Conservation (phyloP, 2,888 invertebrate genomes). For the Tetheella fluctuosa region DNA sequence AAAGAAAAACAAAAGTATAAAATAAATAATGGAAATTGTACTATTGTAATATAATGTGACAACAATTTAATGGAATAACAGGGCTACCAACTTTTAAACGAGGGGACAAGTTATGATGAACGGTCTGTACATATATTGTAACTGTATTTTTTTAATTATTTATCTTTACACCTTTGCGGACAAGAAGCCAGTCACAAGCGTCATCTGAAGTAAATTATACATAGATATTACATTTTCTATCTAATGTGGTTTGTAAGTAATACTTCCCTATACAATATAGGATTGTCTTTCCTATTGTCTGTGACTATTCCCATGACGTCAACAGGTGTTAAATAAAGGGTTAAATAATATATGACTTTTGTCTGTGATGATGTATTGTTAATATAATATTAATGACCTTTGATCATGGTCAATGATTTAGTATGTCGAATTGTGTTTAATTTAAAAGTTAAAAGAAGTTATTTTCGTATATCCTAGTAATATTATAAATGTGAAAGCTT, state of each 20-base stretch:
- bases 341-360: constrained; percentile 23
- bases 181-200: not conserved
- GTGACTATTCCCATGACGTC: constrained; percentile 48
- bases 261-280: constrained; percentile 24
- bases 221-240: not conserved
- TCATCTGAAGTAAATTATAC: not conserved
- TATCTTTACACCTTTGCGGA: too few relatives aligned
- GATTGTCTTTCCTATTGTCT: constrained; percentile 28
- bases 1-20: too few relatives aligned
- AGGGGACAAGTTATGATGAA: too few relatives aligned
- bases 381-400: constrained; percentile 28
- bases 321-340: constrained; percentile 33
- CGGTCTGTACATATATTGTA: too few relatives aligned
- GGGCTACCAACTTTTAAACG: too few relatives aligned
- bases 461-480: not conserved
- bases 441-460: not conserved
- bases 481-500: too few relatives aligned
- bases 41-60: too few relatives aligned
- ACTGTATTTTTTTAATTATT: too few relatives aligned
- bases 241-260: constrained; percentile 27
- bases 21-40: too few relatives aligned
- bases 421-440: not conserved
- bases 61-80: too few relatives aligned
- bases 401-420: not conserved
- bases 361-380: constrained; percentile 15